Evolutionary conservation across 2,888 invertebrate genomes (phyloP).

Genomic region (Erpobdella octoculata): DNA sequence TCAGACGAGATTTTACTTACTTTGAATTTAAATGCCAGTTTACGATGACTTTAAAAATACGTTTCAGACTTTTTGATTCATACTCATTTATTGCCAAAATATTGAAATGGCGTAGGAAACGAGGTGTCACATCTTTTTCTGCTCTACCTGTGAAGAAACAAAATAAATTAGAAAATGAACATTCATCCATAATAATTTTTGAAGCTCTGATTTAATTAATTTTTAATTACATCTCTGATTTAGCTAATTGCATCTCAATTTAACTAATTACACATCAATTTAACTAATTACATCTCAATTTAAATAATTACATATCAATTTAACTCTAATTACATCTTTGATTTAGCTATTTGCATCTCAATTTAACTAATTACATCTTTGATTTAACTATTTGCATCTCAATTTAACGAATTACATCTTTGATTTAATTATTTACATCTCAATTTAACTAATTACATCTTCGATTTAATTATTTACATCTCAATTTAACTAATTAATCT

Average conservation of each 20-base stretch:
- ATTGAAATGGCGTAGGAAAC: slow-evolving; percentile 53
- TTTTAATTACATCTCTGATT: too few relatives aligned
- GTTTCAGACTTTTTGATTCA: slow-evolving; percentile 51
- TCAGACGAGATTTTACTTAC: slow-evolving; percentile 51
- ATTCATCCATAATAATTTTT: too few relatives aligned
- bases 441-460: neutral
- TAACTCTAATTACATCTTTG: too few relatives aligned
- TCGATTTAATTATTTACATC: neutral
- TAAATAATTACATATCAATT: too few relatives aligned
- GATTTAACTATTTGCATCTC: neutral
- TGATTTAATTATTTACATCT: too few relatives aligned
- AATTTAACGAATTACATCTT: too few relatives aligned
- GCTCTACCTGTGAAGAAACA: slow-evolving; percentile 53
- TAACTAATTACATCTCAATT: neutral
- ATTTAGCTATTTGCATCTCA: too few relatives aligned
- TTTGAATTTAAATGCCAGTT: slow-evolving; percentile 61
- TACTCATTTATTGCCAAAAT: slow-evolving; percentile 52
- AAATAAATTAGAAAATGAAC: too few relatives aligned
- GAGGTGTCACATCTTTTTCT: slow-evolving; percentile 50
- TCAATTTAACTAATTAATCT: too few relatives aligned
- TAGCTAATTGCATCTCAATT: too few relatives aligned
- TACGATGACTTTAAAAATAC: slow-evolving; percentile 51
- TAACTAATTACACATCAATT: neutral
- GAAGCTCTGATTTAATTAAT: too few relatives aligned
- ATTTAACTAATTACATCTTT: neutral